A percentile compares a stretch with the other conserved stretches of the same genome.
Conservation (phyloP, 2,113 vertebrate genomes). For the human region GRCh38 chr2:11745001-11745500, state of each 20-base stretch:
- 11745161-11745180: neutral
- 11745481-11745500: too few relatives aligned
- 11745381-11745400: neutral
- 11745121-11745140: neutral
- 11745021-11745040: neutral
- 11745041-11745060: fast-evolving
- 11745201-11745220: fast-evolving
- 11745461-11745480: too few relatives aligned
- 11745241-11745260: neutral
- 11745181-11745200: fast-evolving
- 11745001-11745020: neutral
- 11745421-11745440: too few relatives aligned
- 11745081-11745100: neutral
- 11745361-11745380: neutral
- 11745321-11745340: neutral
- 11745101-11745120: too few relatives aligned
- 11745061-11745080: too few relatives aligned
- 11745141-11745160: too few relatives aligned
- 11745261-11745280: fast-evolving
- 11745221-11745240: neutral
- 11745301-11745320: neutral
- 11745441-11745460: too few relatives aligned
- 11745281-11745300: too few relatives aligned
- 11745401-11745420: neutral
- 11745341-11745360: neutral